Evolutionary conservation across 2,888 invertebrate species (phyloP), one percentile per base, ranked within the genome.

Genomic region (Clivina fossor): DNA sequence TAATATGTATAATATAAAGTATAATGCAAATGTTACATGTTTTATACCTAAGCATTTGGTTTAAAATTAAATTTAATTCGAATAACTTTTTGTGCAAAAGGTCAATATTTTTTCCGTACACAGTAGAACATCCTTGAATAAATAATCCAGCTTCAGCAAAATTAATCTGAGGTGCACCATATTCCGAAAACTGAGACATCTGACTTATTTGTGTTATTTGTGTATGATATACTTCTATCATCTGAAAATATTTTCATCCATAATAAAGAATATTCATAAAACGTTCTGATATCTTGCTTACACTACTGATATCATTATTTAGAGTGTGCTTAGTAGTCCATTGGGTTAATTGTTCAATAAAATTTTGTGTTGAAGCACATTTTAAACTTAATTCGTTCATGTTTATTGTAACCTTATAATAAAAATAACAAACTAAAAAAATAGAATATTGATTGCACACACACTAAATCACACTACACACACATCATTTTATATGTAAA

Each of bases 121-220:
- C 80, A 66, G 77, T 75, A 15, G 83, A 81, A 13, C 86, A 84
- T 68, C 85, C 85, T 74, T 90, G 88, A 61, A 91, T 71, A 58
- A 91, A 74, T 62, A 90, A 71, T n/a, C 88, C 90, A 56, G 88
- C 83, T 74, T 90, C 86, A 1, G 85, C 80, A 75, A 88, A 90
- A 72, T 88, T 88, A 66, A 82, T 80, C 33, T 75, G 69, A 51
- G 68, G 72, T 8, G 77, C 74, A 9, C 73, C 71, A 55, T 77
- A 76, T 30, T 71, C 71, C 64, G 78, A 9, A 30, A 16, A 30
- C 28, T 9, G n/a, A n/a, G n/a, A n/a, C n/a, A n/a, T n/a, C n/a
- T n/a, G n/a, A n/a, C n/a, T n/a, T n/a, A n/a, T n/a, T n/a, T n/a
- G n/a, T n/a, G n/a, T n/a, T n/a, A n/a, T n/a, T n/a, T n/a, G n/a